These are phyloP conservation scores for Phasia obesa DNA, from an alignment of 2,888 invertebrate genomes.

Conservation along the genomic window DNA sequence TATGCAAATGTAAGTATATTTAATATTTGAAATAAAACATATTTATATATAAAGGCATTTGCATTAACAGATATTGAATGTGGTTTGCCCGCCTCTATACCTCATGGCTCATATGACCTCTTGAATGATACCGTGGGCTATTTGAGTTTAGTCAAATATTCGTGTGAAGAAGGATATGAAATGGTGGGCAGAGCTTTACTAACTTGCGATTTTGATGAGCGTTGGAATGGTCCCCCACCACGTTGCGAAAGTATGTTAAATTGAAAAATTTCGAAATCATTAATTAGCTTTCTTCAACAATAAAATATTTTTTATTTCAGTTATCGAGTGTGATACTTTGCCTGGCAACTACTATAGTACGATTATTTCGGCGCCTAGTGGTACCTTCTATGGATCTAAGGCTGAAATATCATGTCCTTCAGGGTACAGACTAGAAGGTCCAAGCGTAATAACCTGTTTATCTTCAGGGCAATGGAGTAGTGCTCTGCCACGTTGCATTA, in stretches of 20 bases:
- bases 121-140: slow-evolving; percentile 94
- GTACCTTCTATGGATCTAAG: slow-evolving; percentile 87
- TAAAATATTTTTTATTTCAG: slow-evolving; percentile 81
- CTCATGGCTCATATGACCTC: slow-evolving; percentile 90
- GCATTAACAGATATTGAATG: slow-evolving; percentile 90
- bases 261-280: not conserved
- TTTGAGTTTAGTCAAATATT: slow-evolving; percentile 92
- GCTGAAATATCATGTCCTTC: slow-evolving; percentile 89
- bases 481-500: slow-evolving; percentile 89
- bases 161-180: slow-evolving; percentile 91
- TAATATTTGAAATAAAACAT: not conserved
- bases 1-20: slow-evolving; percentile 92
- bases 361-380: slow-evolving; percentile 86
- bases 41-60: not conserved
- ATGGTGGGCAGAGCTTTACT: slow-evolving; percentile 92
- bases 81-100: slow-evolving; percentile 93
- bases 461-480: slow-evolving; percentile 91
- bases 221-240: slow-evolving; percentile 97
- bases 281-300: not conserved
- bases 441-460: slow-evolving; percentile 87
- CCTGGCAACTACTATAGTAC: slow-evolving; percentile 84
- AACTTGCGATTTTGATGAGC: slow-evolving; percentile 94
- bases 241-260: slow-evolving; percentile 88
- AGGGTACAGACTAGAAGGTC: slow-evolving; percentile 88
- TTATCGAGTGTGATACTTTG: slow-evolving; percentile 88